Conservation (phyloP, 2,888 invertebrate genomes). For the Aricia artaxerxes region DNA sequence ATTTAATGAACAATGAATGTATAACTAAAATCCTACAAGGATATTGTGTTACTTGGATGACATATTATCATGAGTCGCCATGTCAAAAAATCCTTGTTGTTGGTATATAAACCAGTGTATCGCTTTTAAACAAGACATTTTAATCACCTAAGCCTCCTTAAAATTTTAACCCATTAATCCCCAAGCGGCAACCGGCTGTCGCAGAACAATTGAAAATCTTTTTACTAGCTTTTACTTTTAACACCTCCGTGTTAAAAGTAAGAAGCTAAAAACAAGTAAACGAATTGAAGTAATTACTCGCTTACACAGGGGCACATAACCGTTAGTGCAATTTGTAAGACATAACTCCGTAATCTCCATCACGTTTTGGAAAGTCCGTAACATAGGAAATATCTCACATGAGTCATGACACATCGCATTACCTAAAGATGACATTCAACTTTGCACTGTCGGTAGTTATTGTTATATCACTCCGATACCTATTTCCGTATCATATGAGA, state of each 20-base stretch:
- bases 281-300: background rate
- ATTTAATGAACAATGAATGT: too few species aligned
- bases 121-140: too few species aligned
- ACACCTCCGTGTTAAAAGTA: background rate
- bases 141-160: too few species aligned
- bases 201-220: too few species aligned
- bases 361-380: slow-evolving; percentile 28
- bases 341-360: slow-evolving; percentile 20
- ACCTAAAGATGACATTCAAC: slow-evolving; percentile 23
- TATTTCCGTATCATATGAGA: background rate
- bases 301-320: background rate
- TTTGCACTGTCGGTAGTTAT: background rate
- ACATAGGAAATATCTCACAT: slow-evolving; percentile 25
- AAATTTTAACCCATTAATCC: too few species aligned
- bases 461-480: slow-evolving; percentile 14
- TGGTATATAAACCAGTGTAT: too few species aligned
- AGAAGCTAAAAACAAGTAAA: background rate
- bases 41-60: too few species aligned
- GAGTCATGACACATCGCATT: background rate
- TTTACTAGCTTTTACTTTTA: too few species aligned
- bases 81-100: too few species aligned
- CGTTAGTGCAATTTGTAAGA: background rate
- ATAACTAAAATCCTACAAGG: too few species aligned
- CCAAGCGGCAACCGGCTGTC: too few species aligned
- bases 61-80: too few species aligned